Base-by-base conservation (phyloP, 2,113 vertebrate species). In the Hassar affinis region DNA sequence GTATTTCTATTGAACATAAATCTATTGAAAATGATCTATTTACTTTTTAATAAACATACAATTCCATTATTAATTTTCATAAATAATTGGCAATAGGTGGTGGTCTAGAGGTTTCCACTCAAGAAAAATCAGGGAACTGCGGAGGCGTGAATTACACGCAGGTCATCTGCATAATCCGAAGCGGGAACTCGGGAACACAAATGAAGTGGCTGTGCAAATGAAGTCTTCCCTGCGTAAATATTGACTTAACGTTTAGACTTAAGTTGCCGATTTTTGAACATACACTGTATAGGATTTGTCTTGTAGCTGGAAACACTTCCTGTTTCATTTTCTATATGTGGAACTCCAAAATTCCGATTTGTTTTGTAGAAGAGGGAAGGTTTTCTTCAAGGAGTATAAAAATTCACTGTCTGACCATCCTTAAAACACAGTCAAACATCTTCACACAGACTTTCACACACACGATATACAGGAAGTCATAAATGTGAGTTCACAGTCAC, bases 391-490 rank as follows among this genome's bases (percentile, higher is more conserved):
- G 42, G 8, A 14, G 35, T 25, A 33, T 25, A 42, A 42, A 42
- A 42, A 78, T 57, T 35, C 20, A 56, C 59, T 45, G 74, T 20
- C 9, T 79, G 15, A 79, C 64, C 78, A 15, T 64, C 42, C n/a
- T n/a, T n/a, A n/a, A n/a, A n/a, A 64, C 75, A 74, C 77, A 77
- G 45, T 69, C 38, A 68, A 38, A 83, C 57, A 57, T 56, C 20
- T 56, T 56, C 68, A 78, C 66, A 84, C 56, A 69, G n/a, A 85
- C 33, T 49, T 35, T 49, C 42, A 69, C 79, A 81, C 71, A 81
- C 30, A 62, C 30, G 71, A 57, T 57, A 72, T 33, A 56, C 87
- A 88, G 85, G 87, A 88, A 84, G 85, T 86, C 74, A 85, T 86
- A 84, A 89, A 87, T 56, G 69, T 59, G 59, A 75, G 83, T 82